These are phyloP conservation scores for Esox masquinongy DNA, from an alignment of 2,797 vertebrate genomes.

Conservation along the genomic window DNA sequence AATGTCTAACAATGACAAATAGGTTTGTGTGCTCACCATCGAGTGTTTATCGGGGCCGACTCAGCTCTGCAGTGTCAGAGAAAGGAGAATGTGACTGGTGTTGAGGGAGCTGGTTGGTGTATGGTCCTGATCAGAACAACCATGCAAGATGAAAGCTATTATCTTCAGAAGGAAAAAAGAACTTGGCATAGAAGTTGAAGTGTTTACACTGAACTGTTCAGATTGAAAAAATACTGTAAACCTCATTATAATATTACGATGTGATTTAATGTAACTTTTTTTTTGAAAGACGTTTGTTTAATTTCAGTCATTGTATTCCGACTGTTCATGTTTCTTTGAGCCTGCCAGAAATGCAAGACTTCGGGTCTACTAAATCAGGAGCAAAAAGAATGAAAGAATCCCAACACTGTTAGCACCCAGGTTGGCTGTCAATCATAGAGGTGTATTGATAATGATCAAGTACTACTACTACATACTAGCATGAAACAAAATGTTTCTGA, in stretches of 20 bases:
- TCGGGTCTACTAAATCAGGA: too few species aligned
- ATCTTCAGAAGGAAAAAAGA: neutral
- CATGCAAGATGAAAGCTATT: neutral
- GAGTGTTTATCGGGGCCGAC: constrained; percentile 10
- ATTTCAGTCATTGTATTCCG: neutral
- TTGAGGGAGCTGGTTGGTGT: neutral
- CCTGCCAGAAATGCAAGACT: neutral
- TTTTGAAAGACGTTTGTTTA: neutral
- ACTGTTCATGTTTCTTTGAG: neutral
- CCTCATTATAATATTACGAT: neutral
- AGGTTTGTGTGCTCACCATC: constrained; percentile 34
- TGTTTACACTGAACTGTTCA: neutral
- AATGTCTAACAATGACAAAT: constrained; percentile 30
- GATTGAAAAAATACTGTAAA: neutral
- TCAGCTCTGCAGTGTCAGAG: constrained; percentile 24
- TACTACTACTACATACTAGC: neutral
- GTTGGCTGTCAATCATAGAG: neutral
- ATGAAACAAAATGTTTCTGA: neutral
- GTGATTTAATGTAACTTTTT: constrained; percentile 1
- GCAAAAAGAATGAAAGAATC: neutral
- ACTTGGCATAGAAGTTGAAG: neutral
- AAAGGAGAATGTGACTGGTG: neutral
- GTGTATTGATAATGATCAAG: neutral
- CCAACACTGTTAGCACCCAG: neutral
- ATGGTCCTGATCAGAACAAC: neutral